These are phyloP conservation scores for Anisognathus igniventris DNA, from an alignment of 2,797 vertebrate species.

Conservation along the genomic window DNA sequence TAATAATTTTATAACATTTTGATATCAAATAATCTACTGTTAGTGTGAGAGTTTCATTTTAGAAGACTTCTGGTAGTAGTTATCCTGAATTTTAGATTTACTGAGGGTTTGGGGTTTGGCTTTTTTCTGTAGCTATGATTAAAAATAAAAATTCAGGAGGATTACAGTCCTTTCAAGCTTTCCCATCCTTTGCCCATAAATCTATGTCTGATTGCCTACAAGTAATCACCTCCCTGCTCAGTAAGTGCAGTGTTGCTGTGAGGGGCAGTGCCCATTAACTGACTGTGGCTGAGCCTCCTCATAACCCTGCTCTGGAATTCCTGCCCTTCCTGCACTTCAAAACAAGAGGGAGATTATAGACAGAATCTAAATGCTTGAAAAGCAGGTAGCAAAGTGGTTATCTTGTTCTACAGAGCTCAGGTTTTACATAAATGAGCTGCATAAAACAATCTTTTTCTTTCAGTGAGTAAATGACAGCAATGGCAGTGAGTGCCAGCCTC, in stretches of 20 bases:
- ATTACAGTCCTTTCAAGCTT: not conserved
- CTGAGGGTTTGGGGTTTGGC: not conserved
- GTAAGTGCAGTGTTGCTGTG: not conserved
- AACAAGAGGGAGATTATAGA: not conserved
- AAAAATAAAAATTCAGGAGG: not conserved
- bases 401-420: not conserved
- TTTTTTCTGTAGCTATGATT: not conserved
- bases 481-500: not conserved
- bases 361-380: not conserved
- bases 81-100: not conserved
- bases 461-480: not conserved
- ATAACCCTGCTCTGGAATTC: not conserved
- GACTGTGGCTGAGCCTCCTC: not conserved
- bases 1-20: not conserved
- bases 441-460: not conserved
- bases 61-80: not conserved
- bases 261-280: not conserved
- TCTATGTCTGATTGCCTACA: not conserved
- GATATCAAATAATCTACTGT: not conserved
- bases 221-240: not conserved
- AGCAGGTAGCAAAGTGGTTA: not conserved
- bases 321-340: not conserved
- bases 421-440: not conserved
- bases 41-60: not conserved
- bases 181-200: not conserved